Base-by-base conservation (phyloP, 2,797 vertebrate genomes). In the Epinephelus coioides region DNA sequence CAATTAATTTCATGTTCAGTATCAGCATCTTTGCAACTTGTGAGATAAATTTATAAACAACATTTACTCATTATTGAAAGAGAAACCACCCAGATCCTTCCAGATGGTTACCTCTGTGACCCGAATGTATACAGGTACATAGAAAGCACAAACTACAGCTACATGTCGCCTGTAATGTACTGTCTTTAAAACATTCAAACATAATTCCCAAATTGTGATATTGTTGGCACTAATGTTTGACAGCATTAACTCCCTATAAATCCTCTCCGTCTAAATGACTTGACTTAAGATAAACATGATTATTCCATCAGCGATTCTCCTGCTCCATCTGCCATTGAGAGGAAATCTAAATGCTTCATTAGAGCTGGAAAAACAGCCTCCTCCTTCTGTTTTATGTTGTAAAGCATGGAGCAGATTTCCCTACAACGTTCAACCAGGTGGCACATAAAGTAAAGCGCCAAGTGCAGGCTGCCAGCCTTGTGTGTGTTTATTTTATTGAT, bases 341-440 rank as follows among this genome's bases (percentile, higher is more conserved):
- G 55, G 59, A 25, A 78, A 71, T 53, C 13, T 69, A 53, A 75
- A 76, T 18, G 70, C 81, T 78, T 59, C 57, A 78, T 82, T 84
- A 69, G 73, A 55, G 56, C 30, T 68, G 55, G 46, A 69, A 19
- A 53, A 83, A 49, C 38, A 44, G 50, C 53, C 11, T 51, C 43
- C 47, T 69, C 66, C 69, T 61, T 66, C 80, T 66, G 73, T 70
- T 76, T 74, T 18, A 44, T 74, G 61, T 6, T 69, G 49, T 61
- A 40, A 71, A 74, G 51, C 59, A 62, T 66, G 17, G 0, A 69
- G 27, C 70, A 68, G 73, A 83, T 79, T 71, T 62, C 50, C 27
- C 30, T 17, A 4, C 51, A 56, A 47, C 11, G 14, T 61, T 64
- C 53, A 73, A 44, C 61, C 72, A 65, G 69, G 64, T 83, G 75